Percentiles rank a stretch among this genome's conserved stretches.
Conservation (phyloP, 1,140 invertebrate species). For the Drosophila nigromelanica region DNA sequence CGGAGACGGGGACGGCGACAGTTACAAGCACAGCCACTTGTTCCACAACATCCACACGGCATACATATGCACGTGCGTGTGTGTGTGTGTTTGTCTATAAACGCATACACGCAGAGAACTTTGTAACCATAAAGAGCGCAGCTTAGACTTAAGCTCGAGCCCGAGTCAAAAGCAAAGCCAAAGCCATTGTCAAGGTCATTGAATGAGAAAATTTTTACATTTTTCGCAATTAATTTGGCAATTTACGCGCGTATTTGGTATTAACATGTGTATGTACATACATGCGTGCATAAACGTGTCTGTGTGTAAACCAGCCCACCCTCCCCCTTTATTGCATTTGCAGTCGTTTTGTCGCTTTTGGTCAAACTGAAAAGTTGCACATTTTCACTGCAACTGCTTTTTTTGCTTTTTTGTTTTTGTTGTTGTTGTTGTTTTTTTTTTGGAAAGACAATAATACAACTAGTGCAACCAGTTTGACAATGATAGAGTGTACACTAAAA, state of each 20-base stretch:
- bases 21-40: slow-evolving; percentile 28
- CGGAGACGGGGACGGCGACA: slow-evolving; percentile 2
- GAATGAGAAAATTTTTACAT: slow-evolving; percentile 71
- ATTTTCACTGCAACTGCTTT: slow-evolving; percentile 62
- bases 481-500: slow-evolving; percentile 36
- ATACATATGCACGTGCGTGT: not conserved
- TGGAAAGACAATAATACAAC: slow-evolving; percentile 6
- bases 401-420: not conserved
- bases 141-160: slow-evolving; percentile 12
- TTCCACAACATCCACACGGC: slow-evolving; percentile 5
- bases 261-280: slow-evolving; percentile 46
- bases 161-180: slow-evolving; percentile 42
- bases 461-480: slow-evolving; percentile 30
- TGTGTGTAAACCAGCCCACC: no score
- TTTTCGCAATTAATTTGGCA: slow-evolving; percentile 71
- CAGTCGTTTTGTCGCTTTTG: slow-evolving; percentile 53
- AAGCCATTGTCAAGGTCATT: slow-evolving; percentile 79
- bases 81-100: slow-evolving; percentile 3
- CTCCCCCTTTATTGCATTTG: not conserved
- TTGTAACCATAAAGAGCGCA: slow-evolving; percentile 46
- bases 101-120: slow-evolving; percentile 32
- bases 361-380: slow-evolving; percentile 49
- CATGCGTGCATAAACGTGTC: not conserved
- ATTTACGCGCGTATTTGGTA: slow-evolving; percentile 51
- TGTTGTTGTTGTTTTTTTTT: slow-evolving; percentile 42